Conservation (phyloP, 92 coral and sea anemone species). For the Palythoa heliodiscus region DNA sequence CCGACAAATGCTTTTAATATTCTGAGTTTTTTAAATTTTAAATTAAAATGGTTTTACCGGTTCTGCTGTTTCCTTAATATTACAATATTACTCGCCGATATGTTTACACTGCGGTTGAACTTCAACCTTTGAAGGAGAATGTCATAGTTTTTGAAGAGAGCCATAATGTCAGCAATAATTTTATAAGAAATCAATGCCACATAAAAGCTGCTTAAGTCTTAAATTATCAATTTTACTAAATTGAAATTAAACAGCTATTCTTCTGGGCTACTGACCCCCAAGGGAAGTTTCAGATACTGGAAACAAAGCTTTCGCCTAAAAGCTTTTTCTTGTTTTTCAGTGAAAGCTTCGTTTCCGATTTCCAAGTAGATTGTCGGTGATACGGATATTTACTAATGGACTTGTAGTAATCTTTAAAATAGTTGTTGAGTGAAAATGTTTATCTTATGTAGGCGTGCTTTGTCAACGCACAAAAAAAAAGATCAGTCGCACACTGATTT, state of each 20-base stretch:
- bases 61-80: too few relatives aligned
- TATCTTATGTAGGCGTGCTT: neutral
- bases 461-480: conserved; percentile 7
- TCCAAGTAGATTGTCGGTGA: conserved; percentile 5
- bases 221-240: conserved; percentile 13
- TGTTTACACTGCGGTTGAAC: too few relatives aligned
- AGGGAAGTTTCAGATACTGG: neutral
- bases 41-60: too few relatives aligned
- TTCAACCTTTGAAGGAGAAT: too few relatives aligned
- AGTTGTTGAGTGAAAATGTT: neutral
- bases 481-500: too few relatives aligned
- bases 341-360: conserved; percentile 29
- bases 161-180: conserved; percentile 8
- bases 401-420: conserved; percentile 18
- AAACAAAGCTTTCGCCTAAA: neutral
- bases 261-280: neutral
- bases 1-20: too few relatives aligned
- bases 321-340: neutral
- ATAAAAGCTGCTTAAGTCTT: neutral
- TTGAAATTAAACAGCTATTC: neutral
- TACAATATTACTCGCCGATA: too few relatives aligned
- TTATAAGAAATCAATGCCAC: neutral
- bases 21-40: too few relatives aligned
- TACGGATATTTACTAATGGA: conserved; percentile 28
- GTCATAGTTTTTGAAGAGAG: neutral